Evolutionary conservation across 2,113 vertebrate genomes (phyloP).

Genomic region (Scatophagus argus): DNA sequence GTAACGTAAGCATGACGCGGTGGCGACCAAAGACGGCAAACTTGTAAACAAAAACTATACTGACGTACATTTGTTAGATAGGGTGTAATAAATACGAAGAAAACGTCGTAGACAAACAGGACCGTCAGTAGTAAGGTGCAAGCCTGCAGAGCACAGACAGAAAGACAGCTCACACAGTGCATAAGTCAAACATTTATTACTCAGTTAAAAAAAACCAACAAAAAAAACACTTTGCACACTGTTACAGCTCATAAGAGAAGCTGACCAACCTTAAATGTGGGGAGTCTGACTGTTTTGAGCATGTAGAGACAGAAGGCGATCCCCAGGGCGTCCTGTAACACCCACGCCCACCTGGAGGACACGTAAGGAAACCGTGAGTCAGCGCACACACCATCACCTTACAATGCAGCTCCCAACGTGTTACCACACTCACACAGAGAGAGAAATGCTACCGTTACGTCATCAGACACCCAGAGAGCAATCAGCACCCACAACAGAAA

Average conservation of each 20-base stretch:
- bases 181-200: neutral
- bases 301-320: constrained; percentile 97
- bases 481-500: neutral
- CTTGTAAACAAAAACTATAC: neutral
- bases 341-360: constrained; percentile 93
- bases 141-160: constrained; percentile 84
- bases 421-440: constrained; percentile 7
- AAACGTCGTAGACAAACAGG: constrained; percentile 95
- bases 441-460: neutral
- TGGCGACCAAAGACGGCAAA: neutral
- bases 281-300: constrained; percentile 94
- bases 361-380: constrained; percentile 20
- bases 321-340: constrained; percentile 94
- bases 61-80: constrained; percentile 90
- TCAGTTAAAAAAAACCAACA: neutral
- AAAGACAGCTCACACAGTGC: neutral
- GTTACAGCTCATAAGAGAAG: neutral
- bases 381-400: neutral
- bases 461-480: neutral
- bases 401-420: neutral
- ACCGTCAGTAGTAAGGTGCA: constrained; percentile 93
- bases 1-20: neutral
- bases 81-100: constrained; percentile 97
- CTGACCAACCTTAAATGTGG: constrained; percentile 92
- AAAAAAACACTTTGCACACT: neutral